Percentiles rank a stretch among this genome's conserved stretches.
phyloP scores from a whole-genome alignment of 2,797 vertebrate genomes.

The Telmatherina bonti region DNA sequence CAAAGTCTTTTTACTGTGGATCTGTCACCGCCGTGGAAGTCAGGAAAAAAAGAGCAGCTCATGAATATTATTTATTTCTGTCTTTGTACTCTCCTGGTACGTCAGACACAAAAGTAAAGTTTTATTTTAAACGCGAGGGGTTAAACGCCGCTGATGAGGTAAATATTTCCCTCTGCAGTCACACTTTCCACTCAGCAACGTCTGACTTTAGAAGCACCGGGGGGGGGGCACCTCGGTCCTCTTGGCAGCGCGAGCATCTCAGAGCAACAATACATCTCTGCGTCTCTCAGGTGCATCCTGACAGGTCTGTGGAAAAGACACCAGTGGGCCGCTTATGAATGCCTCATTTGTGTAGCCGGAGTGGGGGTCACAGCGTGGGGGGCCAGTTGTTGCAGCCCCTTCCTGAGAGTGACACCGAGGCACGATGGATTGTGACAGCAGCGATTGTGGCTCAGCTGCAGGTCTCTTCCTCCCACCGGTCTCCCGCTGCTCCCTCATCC shows the following conservation, averaged over 20 bases:
- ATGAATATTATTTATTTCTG: slow-evolving; percentile 31
- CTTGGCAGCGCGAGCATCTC: slow-evolving; percentile 22
- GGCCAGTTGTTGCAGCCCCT: slow-evolving; percentile 71
- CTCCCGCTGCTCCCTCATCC: slow-evolving; percentile 60
- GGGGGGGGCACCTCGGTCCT: slow-evolving; percentile 4
- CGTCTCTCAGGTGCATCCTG: slow-evolving; percentile 66
- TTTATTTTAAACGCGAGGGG: slow-evolving; percentile 5
- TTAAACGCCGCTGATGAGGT: slow-evolving; percentile 6
- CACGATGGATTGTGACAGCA: slow-evolving; percentile 76
- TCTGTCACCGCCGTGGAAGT: slow-evolving; percentile 21
- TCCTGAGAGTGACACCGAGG: slow-evolving; percentile 73
- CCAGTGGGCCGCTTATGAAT: slow-evolving; percentile 58
- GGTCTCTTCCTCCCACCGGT: slow-evolving; percentile 73
- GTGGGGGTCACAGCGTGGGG: slow-evolving; percentile 71
- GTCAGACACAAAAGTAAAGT: slow-evolving; percentile 5
- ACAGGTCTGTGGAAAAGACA: slow-evolving; percentile 60
- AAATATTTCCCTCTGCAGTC: slow-evolving; percentile 6
- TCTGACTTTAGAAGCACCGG: neutral
- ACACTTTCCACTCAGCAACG: too few species aligned
- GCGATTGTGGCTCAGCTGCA: slow-evolving; percentile 77
- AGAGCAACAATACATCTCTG: slow-evolving; percentile 38
- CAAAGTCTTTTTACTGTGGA: slow-evolving; percentile 23
- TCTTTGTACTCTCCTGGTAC: slow-evolving; percentile 31
- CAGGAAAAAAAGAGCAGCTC: slow-evolving; percentile 17
- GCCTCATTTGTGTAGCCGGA: slow-evolving; percentile 71